Evolutionary conservation across 2,888 invertebrate genomes (phyloP), one percentile per base, ranked within the genome.

Genomic region (Nycteola revayana): DNA sequence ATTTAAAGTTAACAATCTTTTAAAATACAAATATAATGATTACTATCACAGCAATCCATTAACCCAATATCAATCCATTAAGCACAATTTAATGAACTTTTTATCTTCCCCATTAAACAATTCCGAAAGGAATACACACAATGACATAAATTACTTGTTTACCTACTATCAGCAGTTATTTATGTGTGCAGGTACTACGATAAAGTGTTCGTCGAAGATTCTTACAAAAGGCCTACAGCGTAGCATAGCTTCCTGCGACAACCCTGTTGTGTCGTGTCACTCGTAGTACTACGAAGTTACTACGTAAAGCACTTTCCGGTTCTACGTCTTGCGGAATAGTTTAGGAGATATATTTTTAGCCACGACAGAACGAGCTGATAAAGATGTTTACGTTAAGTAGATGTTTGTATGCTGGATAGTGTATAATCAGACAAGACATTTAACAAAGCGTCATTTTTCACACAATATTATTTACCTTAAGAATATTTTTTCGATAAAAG

Each of bases 221-320:
- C 33, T 18, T 32, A 32, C 31, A 53, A 49, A 46, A 47, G 36
- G 22, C 37, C 55, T 56, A 55, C 56, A 56, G 42, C 49, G 55
- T 55, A 55, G 55, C 49, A 56, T 56, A 56, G 56, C 55, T 56
- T 51, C 51, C 55, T 44, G 56, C 25, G 42, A 47, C 53, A 46
- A 43, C 27, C 32, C 24, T 42, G 24, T 25, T 39, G 36, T 42
- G 51, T 25, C 42, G 36, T 42, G 51, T 26, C 14, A 14, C 25
- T 25, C 39, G 44, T 45, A 36, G 32, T 7, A 32, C 25, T 38
- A 36, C 37, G 35, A 28, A 36, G 24, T 32, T 36, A 22, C 28
- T 41, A 37, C 41, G 33, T 49, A 49, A 29, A 48, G 30, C 25
- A 30, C 33, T 39, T 54, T 52, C 52, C 46, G 55, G 46, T 36